These are phyloP conservation scores for Ophion slaviceki DNA, from an alignment of 2,888 invertebrate genomes.

Conservation along the genomic window DNA sequence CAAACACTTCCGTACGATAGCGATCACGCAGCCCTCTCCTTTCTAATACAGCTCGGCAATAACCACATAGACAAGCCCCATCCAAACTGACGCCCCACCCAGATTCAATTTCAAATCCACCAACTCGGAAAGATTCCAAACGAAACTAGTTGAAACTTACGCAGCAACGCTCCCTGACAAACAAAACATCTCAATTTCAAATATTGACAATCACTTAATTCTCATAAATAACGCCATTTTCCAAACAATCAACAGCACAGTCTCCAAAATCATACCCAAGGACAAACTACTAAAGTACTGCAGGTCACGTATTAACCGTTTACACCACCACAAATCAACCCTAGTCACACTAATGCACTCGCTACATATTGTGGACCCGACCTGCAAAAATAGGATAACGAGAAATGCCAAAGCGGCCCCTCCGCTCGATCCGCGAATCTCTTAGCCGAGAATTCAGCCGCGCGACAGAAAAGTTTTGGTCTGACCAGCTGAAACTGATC, in stretches of 20 bases:
- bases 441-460: too few species aligned
- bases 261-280: not conserved
- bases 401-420: too few species aligned
- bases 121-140: too few species aligned
- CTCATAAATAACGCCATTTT: not conserved
- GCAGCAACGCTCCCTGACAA: too few species aligned
- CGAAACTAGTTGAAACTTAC: too few species aligned
- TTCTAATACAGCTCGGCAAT: not conserved
- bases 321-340: conserved; percentile 1
- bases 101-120: not conserved
- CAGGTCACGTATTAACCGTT: not conserved
- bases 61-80: not conserved
- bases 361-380: not conserved
- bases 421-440: too few species aligned
- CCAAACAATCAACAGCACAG: not conserved
- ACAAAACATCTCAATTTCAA: not conserved
- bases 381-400: not conserved
- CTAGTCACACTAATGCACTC: not conserved
- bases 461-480: conserved; percentile 15
- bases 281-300: not conserved
- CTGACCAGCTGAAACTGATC: conserved; percentile 30
- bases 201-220: conserved; percentile 1
- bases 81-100: not conserved
- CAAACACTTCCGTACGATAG: not conserved
- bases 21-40: not conserved